These are phyloP conservation scores for Glaucopsyche alexis DNA, from an alignment of 2,888 invertebrate species.

Conservation along the genomic window DNA sequence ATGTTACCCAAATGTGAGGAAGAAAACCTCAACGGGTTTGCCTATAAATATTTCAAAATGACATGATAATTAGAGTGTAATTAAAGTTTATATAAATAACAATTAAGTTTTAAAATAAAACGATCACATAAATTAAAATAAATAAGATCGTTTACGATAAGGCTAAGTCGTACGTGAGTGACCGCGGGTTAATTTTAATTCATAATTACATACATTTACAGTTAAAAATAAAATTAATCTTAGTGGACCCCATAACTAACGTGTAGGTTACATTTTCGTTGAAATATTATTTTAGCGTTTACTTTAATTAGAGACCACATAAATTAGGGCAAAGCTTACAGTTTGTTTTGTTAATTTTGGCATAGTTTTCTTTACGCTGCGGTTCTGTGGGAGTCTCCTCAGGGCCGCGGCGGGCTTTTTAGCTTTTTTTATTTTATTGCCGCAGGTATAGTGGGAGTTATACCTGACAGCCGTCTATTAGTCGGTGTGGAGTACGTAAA, in stretches of 20 bases:
- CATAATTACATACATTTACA: conserved; percentile 22
- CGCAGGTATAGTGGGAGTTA: conserved; percentile 83
- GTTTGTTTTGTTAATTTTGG: conserved; percentile 38
- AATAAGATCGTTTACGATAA: conserved; percentile 57
- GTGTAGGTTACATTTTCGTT: conserved; percentile 20
- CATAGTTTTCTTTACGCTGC: conserved; percentile 53
- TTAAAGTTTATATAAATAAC: neutral
- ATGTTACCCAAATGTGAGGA: neutral
- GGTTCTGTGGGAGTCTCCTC: conserved; percentile 58
- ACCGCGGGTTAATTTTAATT: conserved; percentile 46
- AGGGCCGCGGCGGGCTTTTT: conserved; percentile 69
- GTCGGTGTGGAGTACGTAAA: conserved; percentile 82
- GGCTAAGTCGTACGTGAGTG: conserved; percentile 64
- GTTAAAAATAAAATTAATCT: conserved; percentile 31
- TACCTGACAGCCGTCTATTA: conserved; percentile 82
- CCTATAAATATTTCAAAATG: neutral
- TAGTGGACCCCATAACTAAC: conserved; percentile 32
- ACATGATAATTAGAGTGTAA: neutral
- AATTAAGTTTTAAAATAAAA: neutral
- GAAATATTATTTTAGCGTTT: conserved; percentile 10
- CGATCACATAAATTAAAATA: conserved; percentile 37
- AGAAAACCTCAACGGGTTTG: neutral
- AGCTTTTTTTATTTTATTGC: conserved; percentile 78
- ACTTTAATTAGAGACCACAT: conserved; percentile 13
- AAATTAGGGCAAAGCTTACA: conserved; percentile 12